These are phyloP conservation scores for Lapara coniferarum DNA, from an alignment of 2,888 invertebrate species.

Conservation along the genomic window DNA sequence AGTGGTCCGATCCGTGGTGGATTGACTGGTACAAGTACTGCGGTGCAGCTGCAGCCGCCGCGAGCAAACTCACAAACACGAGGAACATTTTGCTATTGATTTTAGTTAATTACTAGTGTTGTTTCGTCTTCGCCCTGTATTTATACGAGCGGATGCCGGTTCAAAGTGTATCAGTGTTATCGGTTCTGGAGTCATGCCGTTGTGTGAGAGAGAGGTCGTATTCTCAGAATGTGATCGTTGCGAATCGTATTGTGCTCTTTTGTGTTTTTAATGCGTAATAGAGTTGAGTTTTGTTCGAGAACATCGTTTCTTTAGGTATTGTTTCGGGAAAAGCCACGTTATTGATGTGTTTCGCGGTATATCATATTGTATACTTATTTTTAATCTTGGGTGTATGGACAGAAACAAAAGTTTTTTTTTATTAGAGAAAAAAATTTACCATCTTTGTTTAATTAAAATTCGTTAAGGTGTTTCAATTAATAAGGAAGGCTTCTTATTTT, in stretches of 20 bases:
- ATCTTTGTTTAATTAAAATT: too few relatives aligned
- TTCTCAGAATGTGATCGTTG: constrained; percentile 34
- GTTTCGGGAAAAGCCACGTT: background rate
- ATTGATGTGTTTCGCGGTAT: background rate
- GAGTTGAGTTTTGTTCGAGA: background rate
- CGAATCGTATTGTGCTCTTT: constrained; percentile 12
- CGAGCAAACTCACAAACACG: constrained; percentile 51
- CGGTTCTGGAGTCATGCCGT: constrained; percentile 49
- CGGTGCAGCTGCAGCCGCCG: constrained; percentile 60
- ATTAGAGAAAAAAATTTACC: too few relatives aligned
- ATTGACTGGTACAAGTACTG: constrained; percentile 28
- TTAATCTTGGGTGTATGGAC: too few relatives aligned
- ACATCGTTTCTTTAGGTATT: background rate
- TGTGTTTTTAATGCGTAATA: constrained; percentile 5
- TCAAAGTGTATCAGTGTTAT: constrained; percentile 61
- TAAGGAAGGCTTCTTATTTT: too few relatives aligned
- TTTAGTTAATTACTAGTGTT: constrained; percentile 37
- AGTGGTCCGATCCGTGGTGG: background rate
- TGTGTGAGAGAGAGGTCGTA: constrained; percentile 30
- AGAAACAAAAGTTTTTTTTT: too few relatives aligned
- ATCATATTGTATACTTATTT: background rate
- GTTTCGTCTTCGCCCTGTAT: constrained; percentile 32
- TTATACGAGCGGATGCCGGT: constrained; percentile 49
- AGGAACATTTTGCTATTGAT: constrained; percentile 49
- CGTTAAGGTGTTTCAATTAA: too few relatives aligned